phyloP scores from a whole-genome alignment of 2,797 vertebrate species.

The Sciurus carolinensis region DNA sequence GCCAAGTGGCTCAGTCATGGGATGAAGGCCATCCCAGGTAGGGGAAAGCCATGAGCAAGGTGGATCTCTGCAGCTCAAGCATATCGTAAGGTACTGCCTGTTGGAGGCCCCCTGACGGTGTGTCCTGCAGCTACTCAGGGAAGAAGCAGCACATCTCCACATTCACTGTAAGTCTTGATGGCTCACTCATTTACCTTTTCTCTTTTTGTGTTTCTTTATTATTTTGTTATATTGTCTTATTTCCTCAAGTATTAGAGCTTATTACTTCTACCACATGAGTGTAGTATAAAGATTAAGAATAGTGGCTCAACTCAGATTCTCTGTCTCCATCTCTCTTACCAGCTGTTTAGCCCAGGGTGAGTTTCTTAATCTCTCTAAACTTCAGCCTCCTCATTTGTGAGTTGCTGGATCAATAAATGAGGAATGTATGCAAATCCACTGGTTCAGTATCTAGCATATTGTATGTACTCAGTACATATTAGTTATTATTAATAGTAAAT shows the following conservation, averaged over 20 bases:
- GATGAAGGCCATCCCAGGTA: neutral
- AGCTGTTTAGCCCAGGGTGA: neutral
- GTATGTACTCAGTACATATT: neutral
- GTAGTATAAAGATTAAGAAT: neutral
- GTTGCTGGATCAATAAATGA: slow-evolving; percentile 39
- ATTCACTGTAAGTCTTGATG: neutral
- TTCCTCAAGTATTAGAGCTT: neutral
- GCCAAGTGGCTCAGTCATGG: too few relatives aligned
- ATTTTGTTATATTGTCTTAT: neutral
- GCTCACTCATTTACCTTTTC: neutral
- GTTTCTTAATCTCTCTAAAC: slow-evolving; percentile 45
- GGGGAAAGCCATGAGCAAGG: neutral
- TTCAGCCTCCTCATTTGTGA: neutral
- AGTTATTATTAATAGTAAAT: neutral
- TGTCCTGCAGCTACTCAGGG: rapidly evolving
- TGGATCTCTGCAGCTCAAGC: neutral
- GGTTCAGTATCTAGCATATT: neutral
- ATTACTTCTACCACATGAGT: neutral
- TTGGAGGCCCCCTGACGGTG: neutral
- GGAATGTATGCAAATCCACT: neutral
- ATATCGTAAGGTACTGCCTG: neutral
- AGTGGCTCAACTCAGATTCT: neutral
- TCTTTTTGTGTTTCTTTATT: neutral
- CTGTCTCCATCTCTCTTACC: neutral
- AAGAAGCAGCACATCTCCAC: neutral